A percentile compares a stretch with the other conserved stretches of the same genome.
These are phyloP conservation scores for Pedionomus torquatus DNA, from an alignment of 2,113 vertebrate species.

Conservation along the genomic window DNA sequence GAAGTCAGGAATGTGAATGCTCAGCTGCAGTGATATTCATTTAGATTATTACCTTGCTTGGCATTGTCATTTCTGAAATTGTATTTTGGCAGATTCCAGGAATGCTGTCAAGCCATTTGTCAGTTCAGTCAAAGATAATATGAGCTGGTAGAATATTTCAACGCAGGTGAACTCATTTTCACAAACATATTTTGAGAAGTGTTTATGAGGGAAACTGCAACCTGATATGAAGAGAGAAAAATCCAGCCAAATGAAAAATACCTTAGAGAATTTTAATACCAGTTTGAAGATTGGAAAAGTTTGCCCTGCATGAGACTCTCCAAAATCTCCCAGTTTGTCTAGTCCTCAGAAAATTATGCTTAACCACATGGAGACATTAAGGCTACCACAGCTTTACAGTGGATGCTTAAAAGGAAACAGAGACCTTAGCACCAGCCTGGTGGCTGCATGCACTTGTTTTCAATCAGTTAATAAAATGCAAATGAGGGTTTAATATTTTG, in stretches of 20 bases:
- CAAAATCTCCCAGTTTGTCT: neutral
- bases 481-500: neutral
- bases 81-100: conserved; percentile 52
- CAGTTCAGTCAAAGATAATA: conserved; percentile 45
- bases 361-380: neutral
- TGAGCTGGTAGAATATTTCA: conserved; percentile 26
- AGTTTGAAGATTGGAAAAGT: neutral
- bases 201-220: neutral
- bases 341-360: neutral
- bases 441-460: neutral
- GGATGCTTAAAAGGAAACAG: neutral
- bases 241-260: neutral
- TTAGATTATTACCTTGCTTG: conserved; percentile 26
- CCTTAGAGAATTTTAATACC: neutral
- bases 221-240: neutral
- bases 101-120: conserved; percentile 48
- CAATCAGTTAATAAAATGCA: neutral
- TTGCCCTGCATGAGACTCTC: neutral
- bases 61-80: conserved; percentile 21
- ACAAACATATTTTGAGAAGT: neutral
- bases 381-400: neutral
- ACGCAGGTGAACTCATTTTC: conserved; percentile 14
- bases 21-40: conserved; percentile 5
- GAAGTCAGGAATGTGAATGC: neutral
- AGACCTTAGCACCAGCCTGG: neutral